A percentile compares a stretch with the other conserved stretches of the same genome.
Evolutionary conservation across 1,140 invertebrate genomes (phyloP).

Genomic region (Rhopalosiphum maidis): DNA sequence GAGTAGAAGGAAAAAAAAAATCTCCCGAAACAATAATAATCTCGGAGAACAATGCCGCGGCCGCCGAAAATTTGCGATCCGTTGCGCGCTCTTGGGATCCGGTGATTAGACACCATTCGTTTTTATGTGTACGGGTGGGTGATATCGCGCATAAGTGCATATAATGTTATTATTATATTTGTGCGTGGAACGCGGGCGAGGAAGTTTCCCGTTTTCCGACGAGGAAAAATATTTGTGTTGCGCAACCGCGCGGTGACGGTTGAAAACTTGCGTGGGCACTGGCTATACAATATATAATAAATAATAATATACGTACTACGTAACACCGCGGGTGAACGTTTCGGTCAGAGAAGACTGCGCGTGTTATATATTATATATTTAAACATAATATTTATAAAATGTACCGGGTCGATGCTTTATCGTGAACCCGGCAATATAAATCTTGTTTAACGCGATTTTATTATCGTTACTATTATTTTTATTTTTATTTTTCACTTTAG

Average conservation of each 20-base stretch:
- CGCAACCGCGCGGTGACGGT: neutral
- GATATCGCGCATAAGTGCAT: neutral
- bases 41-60: neutral
- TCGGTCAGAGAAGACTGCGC: neutral
- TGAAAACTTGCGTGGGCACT: neutral
- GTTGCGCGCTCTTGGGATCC: neutral
- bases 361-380: neutral
- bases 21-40: neutral
- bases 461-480: neutral
- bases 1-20: neutral
- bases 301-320: constrained; percentile 21
- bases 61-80: neutral
- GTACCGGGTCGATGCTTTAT: neutral
- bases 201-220: constrained; percentile 1
- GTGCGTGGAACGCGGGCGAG: neutral
- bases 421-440: neutral
- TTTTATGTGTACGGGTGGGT: neutral
- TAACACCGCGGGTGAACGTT: neutral
- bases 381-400: neutral
- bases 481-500: neutral
- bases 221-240: neutral
- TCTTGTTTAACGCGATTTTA: neutral
- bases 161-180: neutral
- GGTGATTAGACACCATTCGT: constrained; percentile 9
- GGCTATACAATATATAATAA: neutral